phyloP scores from a whole-genome alignment of 2,113 vertebrate species.

The Columba livia region DNA sequence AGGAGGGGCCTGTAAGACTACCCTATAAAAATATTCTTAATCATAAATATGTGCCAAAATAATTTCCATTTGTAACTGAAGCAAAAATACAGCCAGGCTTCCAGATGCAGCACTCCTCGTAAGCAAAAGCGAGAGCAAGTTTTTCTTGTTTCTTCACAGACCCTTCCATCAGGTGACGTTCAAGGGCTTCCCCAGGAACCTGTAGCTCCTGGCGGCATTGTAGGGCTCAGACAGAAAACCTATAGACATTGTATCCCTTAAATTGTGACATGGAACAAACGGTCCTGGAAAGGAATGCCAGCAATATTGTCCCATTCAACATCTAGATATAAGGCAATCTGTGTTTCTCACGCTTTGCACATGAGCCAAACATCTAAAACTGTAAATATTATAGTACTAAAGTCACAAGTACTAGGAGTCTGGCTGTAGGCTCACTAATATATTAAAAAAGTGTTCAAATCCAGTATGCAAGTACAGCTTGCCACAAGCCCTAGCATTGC shows the following conservation, averaged over 20 bases:
- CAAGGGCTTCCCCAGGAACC: not conserved
- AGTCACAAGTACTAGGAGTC: not conserved
- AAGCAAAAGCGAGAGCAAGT: not conserved
- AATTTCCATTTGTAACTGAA: not conserved
- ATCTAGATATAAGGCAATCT: not conserved
- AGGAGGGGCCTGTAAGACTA: not conserved
- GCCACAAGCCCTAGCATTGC: not conserved
- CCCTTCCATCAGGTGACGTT: not conserved
- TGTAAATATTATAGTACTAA: not conserved
- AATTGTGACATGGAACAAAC: not conserved
- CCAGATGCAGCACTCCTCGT: not conserved
- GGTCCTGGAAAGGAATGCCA: not conserved
- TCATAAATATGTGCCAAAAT: not conserved
- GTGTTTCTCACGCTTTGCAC: not conserved
- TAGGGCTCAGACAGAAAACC: not conserved
- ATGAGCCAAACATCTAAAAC: not conserved
- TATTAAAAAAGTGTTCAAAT: not conserved
- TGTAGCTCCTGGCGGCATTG: not conserved
- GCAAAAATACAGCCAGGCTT: not conserved
- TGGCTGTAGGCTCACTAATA: not conserved
- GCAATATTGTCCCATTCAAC: not conserved
- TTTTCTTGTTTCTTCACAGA: slow-evolving; percentile 10
- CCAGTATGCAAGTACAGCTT: not conserved
- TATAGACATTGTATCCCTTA: not conserved
- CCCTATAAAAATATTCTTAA: not conserved